A percentile compares a stretch with the other conserved stretches of the same genome.
Conservation (phyloP, 2,888 invertebrate genomes). For the Tetragonisca angustula region DNA sequence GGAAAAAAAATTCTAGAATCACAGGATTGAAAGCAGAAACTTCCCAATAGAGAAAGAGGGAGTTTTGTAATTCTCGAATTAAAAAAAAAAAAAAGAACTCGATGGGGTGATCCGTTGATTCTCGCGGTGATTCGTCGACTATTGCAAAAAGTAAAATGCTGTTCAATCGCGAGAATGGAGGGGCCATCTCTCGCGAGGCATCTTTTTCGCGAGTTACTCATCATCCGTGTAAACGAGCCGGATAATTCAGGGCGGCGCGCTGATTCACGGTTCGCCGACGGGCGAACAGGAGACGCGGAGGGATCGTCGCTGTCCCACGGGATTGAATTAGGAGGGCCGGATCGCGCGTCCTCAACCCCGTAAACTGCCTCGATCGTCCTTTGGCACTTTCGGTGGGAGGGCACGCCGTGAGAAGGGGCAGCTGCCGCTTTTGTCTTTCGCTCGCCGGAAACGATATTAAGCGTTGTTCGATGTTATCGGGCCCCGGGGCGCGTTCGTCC, state of each 20-base stretch:
- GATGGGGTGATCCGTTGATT: background rate
- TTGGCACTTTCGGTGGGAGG: slow-evolving; percentile 29
- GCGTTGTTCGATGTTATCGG: slow-evolving; percentile 71
- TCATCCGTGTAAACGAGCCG: slow-evolving; percentile 77
- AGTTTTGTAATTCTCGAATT: background rate
- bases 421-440: slow-evolving; percentile 71
- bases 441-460: slow-evolving; percentile 68
- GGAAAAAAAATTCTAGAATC: background rate
- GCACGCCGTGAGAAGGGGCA: slow-evolving; percentile 68
- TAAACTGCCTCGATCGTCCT: slow-evolving; percentile 45
- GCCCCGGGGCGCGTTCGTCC: slow-evolving; percentile 51
- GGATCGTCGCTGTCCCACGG: slow-evolving; percentile 70
- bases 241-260: slow-evolving; percentile 73
- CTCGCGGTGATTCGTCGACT: no score
- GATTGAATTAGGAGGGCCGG: slow-evolving; percentile 72
- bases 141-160: no score
- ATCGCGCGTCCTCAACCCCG: slow-evolving; percentile 59
- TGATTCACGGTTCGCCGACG: slow-evolving; percentile 69
- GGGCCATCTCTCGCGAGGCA: slow-evolving; percentile 40
- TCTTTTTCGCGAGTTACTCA: slow-evolving; percentile 62
- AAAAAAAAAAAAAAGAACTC: background rate
- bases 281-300: slow-evolving; percentile 43
- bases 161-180: no score
- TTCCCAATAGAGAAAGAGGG: background rate
- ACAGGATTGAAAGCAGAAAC: background rate